Evolutionary conservation across 2,797 vertebrate genomes (phyloP), one percentile per base, ranked within the genome.

Genomic region (Zenarchopterus dispar): DNA sequence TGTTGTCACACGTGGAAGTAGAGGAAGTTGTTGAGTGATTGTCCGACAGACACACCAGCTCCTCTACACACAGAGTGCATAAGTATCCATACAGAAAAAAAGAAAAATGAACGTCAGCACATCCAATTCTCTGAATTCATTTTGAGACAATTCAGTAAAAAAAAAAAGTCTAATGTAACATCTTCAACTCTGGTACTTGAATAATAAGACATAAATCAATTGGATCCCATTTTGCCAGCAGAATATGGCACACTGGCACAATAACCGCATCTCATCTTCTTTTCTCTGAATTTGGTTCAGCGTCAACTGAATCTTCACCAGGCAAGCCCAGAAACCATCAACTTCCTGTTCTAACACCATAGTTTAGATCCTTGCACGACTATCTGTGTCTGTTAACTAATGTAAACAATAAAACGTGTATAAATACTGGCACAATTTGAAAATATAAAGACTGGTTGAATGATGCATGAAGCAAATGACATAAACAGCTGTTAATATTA

Each of bases 1-100:
- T 81, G 76, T 83, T 72, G 48, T 56, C 49, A 66, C 70, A 79
- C 82, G 81, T 91, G 89, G 87, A 89, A 73, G 48, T 59, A 83
- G 86, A 89, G 92, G 93, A 93, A 94, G 91, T 90, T 63, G 62
- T 75, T 61, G 68, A 73, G 64, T 78, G 84, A 54, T 13, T 74
- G 81, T 66, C 75, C 67, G 65, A 83, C 71, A 82, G 59, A 73
- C 82, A 63, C 13, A 13, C 1, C 49, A 50, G 39, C 50, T 33
- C 62, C 45, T 47, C 53, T 6, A 1, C 24, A 51, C 17, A 9
- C 22, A 23, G 16, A 50, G 2, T 54, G 10, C 15, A 11, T 58
- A 33, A 86, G 77, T 78, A 68, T 39, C 73, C 70, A 77, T 69
- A 0, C 19, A 16, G 54, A 70, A 52, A 0, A 7, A 43, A 17